Percentiles rank a stretch among this genome's conserved stretches.
Evolutionary conservation across 2,797 vertebrate species (phyloP).

Genomic region (Octomys mimax): DNA sequence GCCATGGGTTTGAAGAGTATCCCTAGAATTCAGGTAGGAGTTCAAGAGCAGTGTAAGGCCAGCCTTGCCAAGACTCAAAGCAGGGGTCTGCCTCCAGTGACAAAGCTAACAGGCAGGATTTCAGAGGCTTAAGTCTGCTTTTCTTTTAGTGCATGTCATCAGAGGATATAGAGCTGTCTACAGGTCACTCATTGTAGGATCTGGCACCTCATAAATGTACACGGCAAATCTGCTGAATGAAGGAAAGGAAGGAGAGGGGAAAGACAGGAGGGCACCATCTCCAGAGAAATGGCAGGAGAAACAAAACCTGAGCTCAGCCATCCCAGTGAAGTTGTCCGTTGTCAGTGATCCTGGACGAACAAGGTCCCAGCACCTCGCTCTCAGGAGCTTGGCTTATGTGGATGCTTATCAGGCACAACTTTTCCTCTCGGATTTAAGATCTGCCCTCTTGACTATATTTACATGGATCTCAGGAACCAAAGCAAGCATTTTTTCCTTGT

Average conservation of each 20-base stretch:
- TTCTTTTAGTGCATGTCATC: not conserved
- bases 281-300: not conserved
- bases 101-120: not conserved
- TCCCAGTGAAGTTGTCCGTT: not conserved
- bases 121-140: not conserved
- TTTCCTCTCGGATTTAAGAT: not conserved
- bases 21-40: slow-evolving; percentile 2
- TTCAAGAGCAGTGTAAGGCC: not conserved
- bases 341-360: not conserved
- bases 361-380: not conserved
- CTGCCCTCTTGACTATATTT: no score
- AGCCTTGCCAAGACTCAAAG: not conserved
- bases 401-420: accelerated
- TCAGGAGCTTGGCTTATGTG: not conserved
- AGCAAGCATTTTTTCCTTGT: slow-evolving; percentile 48
- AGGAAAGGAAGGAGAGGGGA: no score
- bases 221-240: not conserved
- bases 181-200: not conserved
- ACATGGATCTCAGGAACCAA: slow-evolving; percentile 34
- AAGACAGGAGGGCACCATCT: not conserved
- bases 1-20: not conserved
- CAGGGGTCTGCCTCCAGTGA: not conserved
- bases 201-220: not conserved
- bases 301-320: not conserved
- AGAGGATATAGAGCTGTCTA: not conserved